Evolutionary conservation across 2,888 invertebrate genomes (phyloP), one percentile per base, ranked within the genome.

Genomic region (Coleophora flavipennella): DNA sequence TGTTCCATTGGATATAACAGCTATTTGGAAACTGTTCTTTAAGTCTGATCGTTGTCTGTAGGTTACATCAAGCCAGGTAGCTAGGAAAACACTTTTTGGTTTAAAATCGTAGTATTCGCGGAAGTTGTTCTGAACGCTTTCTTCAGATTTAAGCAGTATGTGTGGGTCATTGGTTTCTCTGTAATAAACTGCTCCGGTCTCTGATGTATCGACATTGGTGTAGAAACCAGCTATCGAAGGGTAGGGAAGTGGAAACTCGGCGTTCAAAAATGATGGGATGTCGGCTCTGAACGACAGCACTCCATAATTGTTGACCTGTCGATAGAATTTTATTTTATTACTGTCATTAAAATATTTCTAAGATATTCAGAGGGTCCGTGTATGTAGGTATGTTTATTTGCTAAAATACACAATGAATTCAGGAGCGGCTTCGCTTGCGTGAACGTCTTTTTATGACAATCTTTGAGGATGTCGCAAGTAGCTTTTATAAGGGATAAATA

Each of bases 191-290:
- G 85, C 76, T 9, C 97, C 95, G 1, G 88, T 81, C 8, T 77
- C 80, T 1, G 90, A 87, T 0, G 92, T 94, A 66, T 98, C 97
- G 3, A 97, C 89, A 70, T 98, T 97, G 0, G 95, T 90, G 69
- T 97, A 96, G 55, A 97, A 91, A 0, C 94, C 94, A 0, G 97
- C 94, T 54, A 98, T 94, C 1, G 94, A 88, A 0, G 96, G 93
- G 68, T 95, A 95, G 47, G 92, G 94, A 53, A 96, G 79, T 0
- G 96, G 96, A 67, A 96, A 95, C 59, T 96, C 92, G 27, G 93
- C 90, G 68, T 96, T 96, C 59, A 94, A 87, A 69, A 95, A 97
- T 37, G 89, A 88, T 7, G 94, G 90, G 48, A 97, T 91, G 53
- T 96, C 93, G n/a, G 93, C 91, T 63, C 92, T 87, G 67, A 97